A percentile compares a stretch with the other conserved stretches of the same genome.
phyloP scores from a whole-genome alignment of 2,888 invertebrate species.

The Biston betularia region DNA sequence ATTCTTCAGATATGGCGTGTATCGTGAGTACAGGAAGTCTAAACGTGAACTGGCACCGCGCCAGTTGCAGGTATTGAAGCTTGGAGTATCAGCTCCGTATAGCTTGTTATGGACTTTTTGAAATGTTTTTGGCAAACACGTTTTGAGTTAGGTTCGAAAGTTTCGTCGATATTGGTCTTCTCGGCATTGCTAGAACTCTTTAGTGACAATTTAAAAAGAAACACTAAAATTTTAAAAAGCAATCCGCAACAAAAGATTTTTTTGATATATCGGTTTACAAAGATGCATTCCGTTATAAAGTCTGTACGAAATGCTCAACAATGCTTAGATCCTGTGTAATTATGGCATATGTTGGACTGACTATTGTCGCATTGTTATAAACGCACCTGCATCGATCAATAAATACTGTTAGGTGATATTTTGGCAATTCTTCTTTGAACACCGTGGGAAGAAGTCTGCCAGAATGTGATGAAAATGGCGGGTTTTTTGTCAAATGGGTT shows the following conservation, averaged over 20 bases:
- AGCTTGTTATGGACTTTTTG: conserved; percentile 6
- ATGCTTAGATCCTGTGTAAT: conserved; percentile 65
- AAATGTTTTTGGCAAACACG: conserved; percentile 21
- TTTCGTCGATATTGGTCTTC: conserved; percentile 1
- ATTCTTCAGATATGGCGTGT: conserved; percentile 26
- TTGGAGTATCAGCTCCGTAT: conserved; percentile 17
- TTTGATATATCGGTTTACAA: conserved; percentile 46
- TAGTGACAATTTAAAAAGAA: neutral
- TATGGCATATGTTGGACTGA: conserved; percentile 48
- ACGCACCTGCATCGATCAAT: conserved; percentile 68
- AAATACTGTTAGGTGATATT: conserved; percentile 58
- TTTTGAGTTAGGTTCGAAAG: conserved; percentile 4
- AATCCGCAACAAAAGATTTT: conserved; percentile 13
- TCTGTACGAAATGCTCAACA: conserved; percentile 52
- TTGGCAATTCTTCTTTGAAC: conserved; percentile 64
- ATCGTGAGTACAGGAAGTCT: conserved; percentile 40
- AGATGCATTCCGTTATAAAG: conserved; percentile 61
- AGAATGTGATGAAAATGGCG: conserved; percentile 12
- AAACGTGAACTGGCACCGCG: conserved; percentile 39
- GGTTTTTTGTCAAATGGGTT: conserved; percentile 28
- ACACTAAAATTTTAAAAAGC: neutral
- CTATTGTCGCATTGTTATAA: conserved; percentile 49
- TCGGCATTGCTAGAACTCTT: conserved; percentile 2
- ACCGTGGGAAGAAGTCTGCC: conserved; percentile 63
- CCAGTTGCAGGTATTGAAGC: conserved; percentile 28